phyloP scores from a whole-genome alignment of 2,888 invertebrate genomes.

The Archaeoteleia sp. region DNA sequence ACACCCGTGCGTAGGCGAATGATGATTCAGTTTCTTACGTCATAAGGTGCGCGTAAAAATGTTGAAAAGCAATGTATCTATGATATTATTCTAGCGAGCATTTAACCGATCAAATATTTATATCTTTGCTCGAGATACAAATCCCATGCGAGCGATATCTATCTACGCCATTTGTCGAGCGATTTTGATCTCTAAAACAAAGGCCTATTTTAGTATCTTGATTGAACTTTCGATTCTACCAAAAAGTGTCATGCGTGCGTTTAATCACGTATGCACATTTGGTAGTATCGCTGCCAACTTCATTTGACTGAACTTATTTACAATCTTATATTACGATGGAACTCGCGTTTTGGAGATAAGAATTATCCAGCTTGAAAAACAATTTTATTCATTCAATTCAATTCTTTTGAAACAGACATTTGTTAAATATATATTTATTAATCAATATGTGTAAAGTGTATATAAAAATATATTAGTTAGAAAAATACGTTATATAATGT shows the following conservation, averaged over 20 bases:
- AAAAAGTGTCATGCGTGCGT: slow-evolving; percentile 9
- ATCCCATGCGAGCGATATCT: slow-evolving; percentile 1
- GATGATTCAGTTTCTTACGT: slow-evolving; percentile 22
- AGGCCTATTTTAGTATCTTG: background rate
- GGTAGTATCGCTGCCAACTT: background rate
- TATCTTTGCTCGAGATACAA: too few relatives aligned
- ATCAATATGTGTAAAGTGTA: too few relatives aligned
- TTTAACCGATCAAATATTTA: too few relatives aligned
- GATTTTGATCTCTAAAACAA: background rate
- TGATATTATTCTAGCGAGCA: too few relatives aligned
- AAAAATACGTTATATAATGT: too few relatives aligned
- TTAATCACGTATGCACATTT: slow-evolving; percentile 14
- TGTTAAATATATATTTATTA: too few relatives aligned
- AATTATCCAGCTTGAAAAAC: slow-evolving; percentile 1
- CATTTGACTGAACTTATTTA: background rate
- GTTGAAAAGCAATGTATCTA: slow-evolving; percentile 6
- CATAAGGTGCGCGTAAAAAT: slow-evolving; percentile 3
- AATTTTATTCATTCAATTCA: too few relatives aligned
- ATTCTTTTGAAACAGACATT: too few relatives aligned
- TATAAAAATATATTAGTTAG: too few relatives aligned
- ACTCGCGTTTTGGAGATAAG: slow-evolving; percentile 1
- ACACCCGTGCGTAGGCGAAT: slow-evolving; percentile 18
- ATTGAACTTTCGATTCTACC: background rate
- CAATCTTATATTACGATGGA: too few relatives aligned
- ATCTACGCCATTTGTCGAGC: background rate